phyloP scores from a whole-genome alignment of 2,797 vertebrate genomes.

The Galagoides demidoff region DNA sequence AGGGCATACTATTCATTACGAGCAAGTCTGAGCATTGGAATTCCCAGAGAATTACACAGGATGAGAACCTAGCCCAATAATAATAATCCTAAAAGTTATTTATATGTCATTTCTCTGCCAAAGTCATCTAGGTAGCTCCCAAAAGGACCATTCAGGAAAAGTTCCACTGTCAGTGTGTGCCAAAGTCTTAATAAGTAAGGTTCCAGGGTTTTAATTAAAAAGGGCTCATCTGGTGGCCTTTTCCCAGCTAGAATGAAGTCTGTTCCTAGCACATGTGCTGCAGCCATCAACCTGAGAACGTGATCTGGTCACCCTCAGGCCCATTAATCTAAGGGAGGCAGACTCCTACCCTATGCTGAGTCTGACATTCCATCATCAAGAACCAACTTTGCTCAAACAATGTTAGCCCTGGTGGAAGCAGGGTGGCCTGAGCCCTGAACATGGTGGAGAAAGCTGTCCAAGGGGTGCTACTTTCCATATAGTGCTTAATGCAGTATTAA shows the following conservation, averaged over 20 bases:
- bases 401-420: not conserved
- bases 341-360: not conserved
- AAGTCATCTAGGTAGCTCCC: slow-evolving; percentile 75
- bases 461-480: slow-evolving; percentile 50
- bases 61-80: slow-evolving; percentile 68
- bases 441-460: not conserved
- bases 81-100: slow-evolving; percentile 79
- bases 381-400: not conserved
- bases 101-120: slow-evolving; percentile 75
- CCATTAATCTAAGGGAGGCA: slow-evolving; percentile 28
- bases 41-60: slow-evolving; percentile 62
- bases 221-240: slow-evolving; percentile 46
- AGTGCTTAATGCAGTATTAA: slow-evolving; percentile 59
- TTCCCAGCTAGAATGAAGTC: slow-evolving; percentile 13
- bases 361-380: slow-evolving; percentile 9
- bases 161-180: slow-evolving; percentile 47
- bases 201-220: slow-evolving; percentile 73
- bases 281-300: not conserved
- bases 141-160: slow-evolving; percentile 70
- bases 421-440: not conserved
- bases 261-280: not conserved
- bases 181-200: slow-evolving; percentile 73
- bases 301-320: slow-evolving; percentile 8
- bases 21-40: slow-evolving; percentile 56
- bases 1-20: slow-evolving; percentile 32